These are phyloP conservation scores for Ceratothoa steindachneri DNA, from an alignment of 2,888 invertebrate species.

Conservation along the genomic window DNA sequence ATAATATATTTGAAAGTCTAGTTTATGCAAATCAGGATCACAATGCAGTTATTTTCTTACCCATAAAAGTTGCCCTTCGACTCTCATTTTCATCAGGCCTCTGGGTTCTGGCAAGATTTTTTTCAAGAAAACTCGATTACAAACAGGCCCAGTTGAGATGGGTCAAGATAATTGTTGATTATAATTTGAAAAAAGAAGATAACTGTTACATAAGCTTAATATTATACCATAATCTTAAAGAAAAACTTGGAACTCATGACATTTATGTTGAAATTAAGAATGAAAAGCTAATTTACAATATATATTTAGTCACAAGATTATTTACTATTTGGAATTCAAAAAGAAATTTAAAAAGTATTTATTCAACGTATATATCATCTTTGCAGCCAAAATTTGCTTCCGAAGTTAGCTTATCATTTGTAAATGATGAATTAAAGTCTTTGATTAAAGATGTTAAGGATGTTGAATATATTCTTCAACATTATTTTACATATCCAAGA, in stretches of 20 bases:
- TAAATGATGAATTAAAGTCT: neutral
- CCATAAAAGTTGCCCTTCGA: neutral
- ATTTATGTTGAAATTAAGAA: neutral
- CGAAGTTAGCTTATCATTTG: neutral
- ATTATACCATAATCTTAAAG: neutral
- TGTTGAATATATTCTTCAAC: neutral
- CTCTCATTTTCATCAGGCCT: neutral
- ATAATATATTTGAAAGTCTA: neutral
- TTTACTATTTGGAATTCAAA: conserved; percentile 3
- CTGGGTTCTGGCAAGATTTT: neutral
- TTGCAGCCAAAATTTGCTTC: neutral
- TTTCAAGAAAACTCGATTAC: neutral
- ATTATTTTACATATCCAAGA: neutral
- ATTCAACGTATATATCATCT: neutral
- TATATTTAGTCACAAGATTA: neutral
- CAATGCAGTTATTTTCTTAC: neutral
- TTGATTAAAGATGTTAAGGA: too few species aligned
- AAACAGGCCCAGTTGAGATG: neutral
- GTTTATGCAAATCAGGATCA: neutral
- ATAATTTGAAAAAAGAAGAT: neutral
- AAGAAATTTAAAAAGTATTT: neutral
- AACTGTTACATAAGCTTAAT: neutral
- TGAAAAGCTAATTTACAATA: neutral
- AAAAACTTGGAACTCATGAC: neutral
- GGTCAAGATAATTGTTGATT: conserved; percentile 1